Evolutionary conservation across 2,113 vertebrate genomes (phyloP), one percentile per base, ranked within the genome.

Genomic region (Dasyurus viverrinus): DNA sequence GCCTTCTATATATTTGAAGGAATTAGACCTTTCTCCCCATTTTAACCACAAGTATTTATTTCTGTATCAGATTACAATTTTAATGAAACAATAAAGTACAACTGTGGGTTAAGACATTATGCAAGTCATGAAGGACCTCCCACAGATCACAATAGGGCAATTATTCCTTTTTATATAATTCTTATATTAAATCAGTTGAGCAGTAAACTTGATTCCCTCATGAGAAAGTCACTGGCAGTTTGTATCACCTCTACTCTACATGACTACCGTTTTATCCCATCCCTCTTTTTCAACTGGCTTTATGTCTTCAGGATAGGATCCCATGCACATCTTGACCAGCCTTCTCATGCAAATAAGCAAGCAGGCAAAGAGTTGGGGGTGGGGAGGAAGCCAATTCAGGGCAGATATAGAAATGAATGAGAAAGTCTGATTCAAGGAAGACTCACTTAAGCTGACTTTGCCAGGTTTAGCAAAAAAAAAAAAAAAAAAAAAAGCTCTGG

Each of bases 1-100:
- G 54, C 26, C 26, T 8, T 55, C 54, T 55, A 55, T 26, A 55
- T 8, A 55, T 55, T 55, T 55, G 54, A 55, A 5, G 24, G 25
- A 55, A 55, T 55, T 23, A 55, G 55, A 26, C 26, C 8, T 27
- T 57, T 27, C 27, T 27, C 11, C 26, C 48, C 48, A 11, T 96
- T 97, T 97, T 96, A 96, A 97, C 55, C 90, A 97, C 90, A 95
- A 98, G 90, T 97, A 98, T 98, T 99, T 99, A 98, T 98, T 98
- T 97, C 98, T 97, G 97, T 96, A 96, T 96, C 8, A 97, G 98
- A 98, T 98, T 98, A 98, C 98, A 98, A 97, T 97, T 97, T 97
- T 95, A 98, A 96, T 94, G 95, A 97, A 97, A 98, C 98, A 98
- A 48, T 98, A 98, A 99, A 98, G 98, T 98, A 99, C 98, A 98